Conservation (phyloP, 2,113 vertebrate genomes). For the Antechinus stuartii region DNA sequence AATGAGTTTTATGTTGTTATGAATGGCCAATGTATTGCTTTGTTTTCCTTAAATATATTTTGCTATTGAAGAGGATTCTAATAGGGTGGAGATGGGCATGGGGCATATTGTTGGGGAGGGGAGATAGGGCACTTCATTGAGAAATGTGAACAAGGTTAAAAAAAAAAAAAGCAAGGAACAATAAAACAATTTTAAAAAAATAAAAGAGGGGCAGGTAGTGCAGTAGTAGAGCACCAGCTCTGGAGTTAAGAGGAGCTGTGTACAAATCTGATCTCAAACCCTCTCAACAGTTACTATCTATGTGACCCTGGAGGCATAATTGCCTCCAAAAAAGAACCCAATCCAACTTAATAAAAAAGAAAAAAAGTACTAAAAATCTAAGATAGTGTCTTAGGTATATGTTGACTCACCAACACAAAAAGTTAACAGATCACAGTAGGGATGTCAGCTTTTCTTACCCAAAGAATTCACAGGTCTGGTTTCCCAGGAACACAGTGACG, state of each 20-base stretch:
- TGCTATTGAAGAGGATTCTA: neutral
- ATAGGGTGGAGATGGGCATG: neutral
- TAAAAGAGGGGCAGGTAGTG: neutral
- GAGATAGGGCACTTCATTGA: neutral
- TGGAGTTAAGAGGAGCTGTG: neutral
- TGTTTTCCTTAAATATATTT: neutral
- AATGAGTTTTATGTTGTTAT: neutral
- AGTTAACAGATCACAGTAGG: rapidly evolving
- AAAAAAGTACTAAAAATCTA: neutral
- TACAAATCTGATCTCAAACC: neutral
- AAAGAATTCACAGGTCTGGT: conserved; percentile 97
- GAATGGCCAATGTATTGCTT: neutral
- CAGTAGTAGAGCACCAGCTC: neutral
- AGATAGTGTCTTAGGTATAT: neutral
- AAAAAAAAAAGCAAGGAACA: neutral
- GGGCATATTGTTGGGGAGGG: neutral
- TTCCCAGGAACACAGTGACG: conserved; percentile 92
- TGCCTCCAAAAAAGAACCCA: neutral
- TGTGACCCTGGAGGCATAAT: neutral
- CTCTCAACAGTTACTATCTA: neutral
- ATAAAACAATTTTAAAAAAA: neutral
- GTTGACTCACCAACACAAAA: neutral
- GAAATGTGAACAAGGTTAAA: neutral
- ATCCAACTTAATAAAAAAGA: neutral
- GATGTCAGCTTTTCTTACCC: conserved; percentile 85